Percentiles rank a stretch among this genome's conserved stretches.
Evolutionary conservation across 2,113 vertebrate genomes (phyloP).

Genomic region (Centropus unirufus): DNA sequence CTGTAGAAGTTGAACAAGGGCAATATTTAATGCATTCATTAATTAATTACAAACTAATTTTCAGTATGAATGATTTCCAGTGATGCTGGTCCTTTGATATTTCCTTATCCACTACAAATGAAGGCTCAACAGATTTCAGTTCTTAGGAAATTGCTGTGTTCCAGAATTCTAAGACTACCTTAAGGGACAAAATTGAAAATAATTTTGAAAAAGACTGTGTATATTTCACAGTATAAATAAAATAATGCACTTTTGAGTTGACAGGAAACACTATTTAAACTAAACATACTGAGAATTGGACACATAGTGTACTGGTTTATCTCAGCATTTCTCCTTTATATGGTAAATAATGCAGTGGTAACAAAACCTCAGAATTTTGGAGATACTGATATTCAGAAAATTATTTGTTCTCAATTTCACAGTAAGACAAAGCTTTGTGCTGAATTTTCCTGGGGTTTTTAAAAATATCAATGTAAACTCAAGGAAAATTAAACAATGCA

Average conservation of each 20-base stretch:
- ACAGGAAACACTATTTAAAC: neutral
- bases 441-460: neutral
- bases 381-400: neutral
- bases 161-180: neutral
- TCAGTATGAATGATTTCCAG: neutral
- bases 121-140: neutral
- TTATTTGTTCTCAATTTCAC: fast-evolving
- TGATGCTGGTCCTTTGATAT: neutral
- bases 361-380: neutral
- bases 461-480: neutral
- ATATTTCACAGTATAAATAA: neutral
- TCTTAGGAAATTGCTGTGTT: neutral
- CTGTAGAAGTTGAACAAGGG: neutral
- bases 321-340: neutral
- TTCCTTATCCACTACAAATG: neutral
- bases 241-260: neutral
- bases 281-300: fast-evolving
- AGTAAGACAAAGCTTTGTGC: neutral
- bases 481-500: neutral
- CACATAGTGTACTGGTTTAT: neutral
- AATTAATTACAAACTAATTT: neutral
- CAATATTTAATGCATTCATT: neutral
- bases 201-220: neutral
- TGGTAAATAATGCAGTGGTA: neutral
- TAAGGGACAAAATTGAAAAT: neutral